These are phyloP conservation scores for Acrocephalus scirpaceus DNA, from an alignment of 2,797 vertebrate species.

Conservation along the genomic window DNA sequence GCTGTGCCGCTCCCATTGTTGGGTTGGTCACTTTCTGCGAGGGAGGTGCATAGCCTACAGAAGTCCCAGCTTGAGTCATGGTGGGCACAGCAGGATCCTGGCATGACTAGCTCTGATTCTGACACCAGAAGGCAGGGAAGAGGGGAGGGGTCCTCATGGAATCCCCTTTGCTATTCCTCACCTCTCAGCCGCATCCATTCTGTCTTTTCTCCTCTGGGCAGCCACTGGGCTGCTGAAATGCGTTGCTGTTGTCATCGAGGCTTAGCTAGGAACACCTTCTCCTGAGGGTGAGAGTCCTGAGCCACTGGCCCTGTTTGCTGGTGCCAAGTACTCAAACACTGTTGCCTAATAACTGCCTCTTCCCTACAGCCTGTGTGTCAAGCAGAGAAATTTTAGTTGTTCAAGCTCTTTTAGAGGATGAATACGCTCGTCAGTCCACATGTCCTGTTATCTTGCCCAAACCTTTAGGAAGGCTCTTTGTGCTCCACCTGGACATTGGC, in stretches of 20 bases:
- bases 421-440: fast-evolving
- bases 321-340: background rate
- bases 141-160: background rate
- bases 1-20: background rate
- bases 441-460: fast-evolving
- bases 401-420: background rate
- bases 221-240: fast-evolving
- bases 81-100: background rate
- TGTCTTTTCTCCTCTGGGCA: background rate
- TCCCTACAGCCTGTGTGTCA: background rate
- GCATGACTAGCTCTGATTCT: background rate
- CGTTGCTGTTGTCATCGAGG: background rate
- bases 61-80: background rate
- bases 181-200: background rate
- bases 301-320: background rate
- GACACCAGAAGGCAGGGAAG: background rate
- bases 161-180: background rate
- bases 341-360: background rate
- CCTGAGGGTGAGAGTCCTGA: background rate
- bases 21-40: background rate
- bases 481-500: background rate
- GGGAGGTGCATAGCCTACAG: background rate
- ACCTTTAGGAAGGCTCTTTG: background rate
- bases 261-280: background rate
- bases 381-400: background rate